Evolutionary conservation across 2,113 vertebrate species (phyloP).

Genomic region (Semicossyphus pulcher): DNA sequence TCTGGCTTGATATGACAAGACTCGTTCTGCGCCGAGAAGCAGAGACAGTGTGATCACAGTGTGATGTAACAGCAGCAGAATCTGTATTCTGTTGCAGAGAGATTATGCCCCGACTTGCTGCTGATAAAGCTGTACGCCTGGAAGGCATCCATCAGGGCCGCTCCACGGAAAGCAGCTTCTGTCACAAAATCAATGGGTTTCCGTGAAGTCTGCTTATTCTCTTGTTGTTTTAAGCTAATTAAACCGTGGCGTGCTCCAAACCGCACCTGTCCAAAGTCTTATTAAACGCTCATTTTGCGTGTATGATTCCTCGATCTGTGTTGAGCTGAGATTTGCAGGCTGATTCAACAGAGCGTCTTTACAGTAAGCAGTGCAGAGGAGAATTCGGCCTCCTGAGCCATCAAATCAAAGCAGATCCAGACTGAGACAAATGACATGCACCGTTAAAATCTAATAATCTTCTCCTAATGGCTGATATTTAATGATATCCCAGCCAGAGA

Average conservation of each 20-base stretch:
- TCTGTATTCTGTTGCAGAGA: slow-evolving; percentile 36
- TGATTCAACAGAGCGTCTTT: too few relatives aligned
- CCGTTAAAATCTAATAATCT: slow-evolving; percentile 35
- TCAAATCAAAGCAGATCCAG: background rate
- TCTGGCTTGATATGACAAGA: background rate
- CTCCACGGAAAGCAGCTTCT: slow-evolving; percentile 49
- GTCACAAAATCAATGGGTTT: slow-evolving; percentile 73
- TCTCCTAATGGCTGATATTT: slow-evolving; percentile 19
- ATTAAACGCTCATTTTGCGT: background rate
- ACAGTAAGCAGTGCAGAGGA: background rate
- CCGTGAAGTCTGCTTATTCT: slow-evolving; percentile 49
- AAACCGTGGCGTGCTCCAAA: slow-evolving; percentile 17
- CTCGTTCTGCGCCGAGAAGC: background rate
- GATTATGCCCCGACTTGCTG: slow-evolving; percentile 53
- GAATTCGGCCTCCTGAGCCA: background rate
- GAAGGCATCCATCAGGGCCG: slow-evolving; percentile 61
- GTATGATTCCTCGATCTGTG: background rate
- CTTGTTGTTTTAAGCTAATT: slow-evolving; percentile 65
- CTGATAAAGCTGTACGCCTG: slow-evolving; percentile 67
- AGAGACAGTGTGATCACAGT: slow-evolving; percentile 9
- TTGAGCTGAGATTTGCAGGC: too few relatives aligned
- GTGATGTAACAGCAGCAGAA: slow-evolving; percentile 47
- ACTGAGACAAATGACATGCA: slow-evolving; percentile 25
- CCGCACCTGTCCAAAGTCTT: slow-evolving; percentile 15
- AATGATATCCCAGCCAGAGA: slow-evolving; percentile 22